Conservation (phyloP, 2,888 invertebrate genomes). For the Habroteleia sp. region DNA sequence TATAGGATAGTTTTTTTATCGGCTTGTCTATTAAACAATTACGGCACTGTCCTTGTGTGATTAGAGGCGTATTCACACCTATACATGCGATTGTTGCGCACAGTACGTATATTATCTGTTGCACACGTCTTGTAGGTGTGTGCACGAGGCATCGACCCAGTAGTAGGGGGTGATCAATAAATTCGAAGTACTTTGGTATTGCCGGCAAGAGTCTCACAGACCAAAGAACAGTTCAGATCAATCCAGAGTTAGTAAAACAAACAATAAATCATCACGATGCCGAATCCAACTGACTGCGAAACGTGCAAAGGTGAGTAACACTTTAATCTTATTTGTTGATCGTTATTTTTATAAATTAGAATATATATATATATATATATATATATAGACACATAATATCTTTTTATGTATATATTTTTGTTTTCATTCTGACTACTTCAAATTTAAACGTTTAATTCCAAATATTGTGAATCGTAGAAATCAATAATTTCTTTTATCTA, state of each 20-base stretch:
- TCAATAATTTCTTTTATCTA: too few species aligned
- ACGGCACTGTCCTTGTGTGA: slow-evolving; percentile 58
- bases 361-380: too few species aligned
- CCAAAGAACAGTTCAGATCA: slow-evolving; percentile 58
- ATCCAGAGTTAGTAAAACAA: slow-evolving; percentile 24
- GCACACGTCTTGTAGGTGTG: slow-evolving; percentile 58
- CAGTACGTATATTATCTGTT: slow-evolving; percentile 52
- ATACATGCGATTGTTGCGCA: slow-evolving; percentile 49
- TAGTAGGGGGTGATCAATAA: slow-evolving; percentile 77
- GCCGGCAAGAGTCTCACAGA: slow-evolving; percentile 66
- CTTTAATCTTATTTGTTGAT: slow-evolving; percentile 11
- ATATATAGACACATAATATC: too few species aligned
- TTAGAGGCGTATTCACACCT: slow-evolving; percentile 29
- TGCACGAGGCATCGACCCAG: slow-evolving; percentile 52
- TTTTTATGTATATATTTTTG: too few species aligned
- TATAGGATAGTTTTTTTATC: too few species aligned
- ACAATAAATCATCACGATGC: slow-evolving; percentile 70
- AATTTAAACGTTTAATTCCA: too few species aligned
- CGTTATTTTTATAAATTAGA: slow-evolving; percentile 5
- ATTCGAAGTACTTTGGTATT: slow-evolving; percentile 68
- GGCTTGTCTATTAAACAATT: slow-evolving; percentile 18
- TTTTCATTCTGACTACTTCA: too few species aligned
- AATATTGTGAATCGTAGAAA: too few species aligned
- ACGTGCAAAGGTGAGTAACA: slow-evolving; percentile 76
- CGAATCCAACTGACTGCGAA: slow-evolving; percentile 74